Base-by-base conservation (phyloP, 1,140 invertebrate genomes). In the Laupala kohalensis region DNA sequence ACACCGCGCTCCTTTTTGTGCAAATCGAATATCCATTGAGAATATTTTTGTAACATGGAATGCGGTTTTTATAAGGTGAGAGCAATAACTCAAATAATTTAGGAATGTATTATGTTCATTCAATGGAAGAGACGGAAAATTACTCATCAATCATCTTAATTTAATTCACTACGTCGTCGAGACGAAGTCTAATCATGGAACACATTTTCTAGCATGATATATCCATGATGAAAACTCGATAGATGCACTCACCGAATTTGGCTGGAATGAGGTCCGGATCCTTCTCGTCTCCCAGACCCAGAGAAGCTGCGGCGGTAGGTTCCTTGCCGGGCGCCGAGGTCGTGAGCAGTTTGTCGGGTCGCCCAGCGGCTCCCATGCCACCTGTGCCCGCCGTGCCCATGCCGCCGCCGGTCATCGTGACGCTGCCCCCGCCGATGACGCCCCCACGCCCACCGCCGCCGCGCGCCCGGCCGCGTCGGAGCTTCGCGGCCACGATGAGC, bases 221-320 rank as follows among this genome's bases (percentile, higher is more conserved):
- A n/a, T n/a, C n/a, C n/a, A n/a, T n/a, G n/a, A n/a, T n/a, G n/a
- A n/a, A n/a, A n/a, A n/a, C n/a, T n/a, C n/a, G n/a, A n/a, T n/a
- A n/a, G n/a, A n/a, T n/a, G n/a, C n/a, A 76, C 82, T 84, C 80
- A 89, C 88, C 88, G 75, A 86, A 89, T 82, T 89, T 89, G 69
- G 87, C 88, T 73, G 88, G 89, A 77, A 90, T 90, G 62, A 89
- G 84, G 80, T 90, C 88, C 24, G 88, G 88, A 81, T 90, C 88
- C 77, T 86, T 85, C 79, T 89, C 87, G 74, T 89, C 85, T 69
- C 80, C 67, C n/a, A n/a, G n/a, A n/a, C n/a, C n/a, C n/a, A n/a
- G n/a, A n/a, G n/a, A n/a, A n/a, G n/a, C n/a, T n/a, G n/a, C n/a
- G 66, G 25, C 5, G 53, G 26, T 53, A 5, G 67, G 19, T 23